A percentile compares a stretch with the other conserved stretches of the same genome.
phyloP scores from a whole-genome alignment of 2,113 vertebrate species.

The Danio rerio region DNA sequence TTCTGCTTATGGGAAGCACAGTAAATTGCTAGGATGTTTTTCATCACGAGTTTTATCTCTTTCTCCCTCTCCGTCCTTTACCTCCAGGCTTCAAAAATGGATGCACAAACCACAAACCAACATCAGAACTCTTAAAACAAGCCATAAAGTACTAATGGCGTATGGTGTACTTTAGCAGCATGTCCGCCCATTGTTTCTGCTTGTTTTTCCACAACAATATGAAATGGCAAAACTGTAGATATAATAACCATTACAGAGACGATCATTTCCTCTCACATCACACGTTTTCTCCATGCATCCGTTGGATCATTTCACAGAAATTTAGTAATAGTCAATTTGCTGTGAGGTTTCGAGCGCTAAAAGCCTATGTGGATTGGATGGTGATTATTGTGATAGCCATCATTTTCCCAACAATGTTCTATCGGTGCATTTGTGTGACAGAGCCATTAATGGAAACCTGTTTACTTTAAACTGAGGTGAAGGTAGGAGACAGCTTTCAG shows the following conservation, averaged over 20 bases:
- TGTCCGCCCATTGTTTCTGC: not conserved
- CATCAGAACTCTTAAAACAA: conserved; percentile 25
- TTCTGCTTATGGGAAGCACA: not conserved
- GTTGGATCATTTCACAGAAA: conserved; percentile 53
- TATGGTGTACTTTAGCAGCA: not conserved
- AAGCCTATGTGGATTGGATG: conserved; percentile 51
- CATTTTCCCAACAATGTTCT: conserved; percentile 57
- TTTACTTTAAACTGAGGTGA: conserved; percentile 60
- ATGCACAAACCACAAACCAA: not conserved
- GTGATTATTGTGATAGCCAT: conserved; percentile 65
- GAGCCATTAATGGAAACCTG: conserved; percentile 59
- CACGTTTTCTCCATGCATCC: conserved; percentile 8
- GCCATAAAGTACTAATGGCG: conserved; percentile 24
- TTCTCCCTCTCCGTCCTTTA: not conserved
- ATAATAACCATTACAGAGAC: conserved; percentile 14
- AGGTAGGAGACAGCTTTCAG: conserved; percentile 51
- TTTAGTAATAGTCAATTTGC: conserved; percentile 59
- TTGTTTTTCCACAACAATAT: not conserved
- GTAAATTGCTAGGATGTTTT: conserved; percentile 16
- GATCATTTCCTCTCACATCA: conserved; percentile 13
- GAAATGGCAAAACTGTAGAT: conserved; percentile 2
- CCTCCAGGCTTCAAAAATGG: not conserved
- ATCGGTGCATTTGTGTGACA: conserved; percentile 55
- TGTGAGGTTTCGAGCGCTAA: conserved; percentile 48
- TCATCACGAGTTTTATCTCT: conserved; percentile 5